A percentile compares a stretch with the other conserved stretches of the same genome.
phyloP scores from a whole-genome alignment of 2,113 vertebrate species.

The Cottus gobio region DNA sequence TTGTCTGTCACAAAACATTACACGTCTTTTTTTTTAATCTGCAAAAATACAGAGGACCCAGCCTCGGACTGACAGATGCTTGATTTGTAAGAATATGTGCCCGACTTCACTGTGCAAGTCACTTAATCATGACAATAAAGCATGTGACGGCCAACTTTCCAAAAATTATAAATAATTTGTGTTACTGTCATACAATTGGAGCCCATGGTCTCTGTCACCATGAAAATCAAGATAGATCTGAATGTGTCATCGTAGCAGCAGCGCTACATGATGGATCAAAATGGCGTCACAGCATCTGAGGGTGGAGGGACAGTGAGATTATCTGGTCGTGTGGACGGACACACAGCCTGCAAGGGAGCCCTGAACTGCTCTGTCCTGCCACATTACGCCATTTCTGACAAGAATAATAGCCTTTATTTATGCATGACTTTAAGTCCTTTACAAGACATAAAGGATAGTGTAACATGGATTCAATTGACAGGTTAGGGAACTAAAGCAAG shows the following conservation, averaged over 20 bases:
- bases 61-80: conserved; percentile 16
- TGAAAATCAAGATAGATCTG: conserved; percentile 55
- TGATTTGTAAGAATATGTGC: conserved; percentile 12
- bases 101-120: conserved; percentile 1
- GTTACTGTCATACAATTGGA: neutral
- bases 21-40: conserved; percentile 13
- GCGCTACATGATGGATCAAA: conserved; percentile 69
- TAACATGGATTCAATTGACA: neutral
- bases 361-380: conserved; percentile 22
- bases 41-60: conserved; percentile 18
- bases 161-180: conserved; percentile 5
- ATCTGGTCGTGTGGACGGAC: conserved; percentile 69
- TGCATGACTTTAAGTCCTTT: neutral
- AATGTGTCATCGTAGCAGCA: conserved; percentile 47
- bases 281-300: conserved; percentile 71
- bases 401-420: neutral
- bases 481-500: neutral
- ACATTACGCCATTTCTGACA: neutral
- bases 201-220: conserved; percentile 13
- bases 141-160: conserved; percentile 3
- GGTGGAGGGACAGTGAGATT: conserved; percentile 62
- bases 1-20: conserved; percentile 6
- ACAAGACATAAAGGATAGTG: neutral
- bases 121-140: conserved; percentile 13
- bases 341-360: conserved; percentile 35